Base-by-base conservation (phyloP, 30 jellyfish, hydroid and myxozoan genomes). In the Hydra vulgaris region DNA sequence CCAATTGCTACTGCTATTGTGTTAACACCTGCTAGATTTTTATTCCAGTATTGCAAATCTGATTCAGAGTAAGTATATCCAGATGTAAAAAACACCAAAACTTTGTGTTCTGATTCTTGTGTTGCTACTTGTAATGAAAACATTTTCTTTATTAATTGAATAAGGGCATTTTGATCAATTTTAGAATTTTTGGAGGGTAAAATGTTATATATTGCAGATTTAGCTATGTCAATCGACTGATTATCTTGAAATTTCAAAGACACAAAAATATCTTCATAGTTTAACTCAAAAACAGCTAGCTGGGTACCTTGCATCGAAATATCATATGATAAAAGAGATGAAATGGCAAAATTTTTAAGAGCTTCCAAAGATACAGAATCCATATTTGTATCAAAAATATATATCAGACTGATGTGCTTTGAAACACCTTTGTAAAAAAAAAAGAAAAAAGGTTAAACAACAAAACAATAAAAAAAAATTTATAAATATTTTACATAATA, bases 361-460 rank as follows among this genome's bases (percentile, higher is more conserved):
- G 68, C 79, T 22, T 22, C 54, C 27, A 89, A 78, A 1, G 40
- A 52, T n/a, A 66, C n/a, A 0, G 18, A 27, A 0, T 77, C 20
- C 21, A 81, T 76, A 23, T 8, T 19, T 0, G 84, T 84, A 82
- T 89, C 97, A 19, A 85, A 17, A 7, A 86, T 87, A 76, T 78
- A 81, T 0, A 89, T 82, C 18, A 89, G 74, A 76, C 84, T 93
- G 17, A 89, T 73, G 19, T 54, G 70, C 20, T 78, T 52, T 7
- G 82, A 40, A 15, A 89, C 24, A 0, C 97, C 97, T 89, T 54
- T 1, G 71, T 18, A 83, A 76, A 80, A 16, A 80, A 61, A 75
- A 70, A 70, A 61, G 18, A 21, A n/a, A 61, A n/a, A n/a, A n/a
- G n/a, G n/a, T n/a, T n/a, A n/a, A n/a, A n/a, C n/a, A n/a, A 20